phyloP scores from a whole-genome alignment of 2,888 invertebrate genomes.

The Imbricaverruca yamaguchii region DNA sequence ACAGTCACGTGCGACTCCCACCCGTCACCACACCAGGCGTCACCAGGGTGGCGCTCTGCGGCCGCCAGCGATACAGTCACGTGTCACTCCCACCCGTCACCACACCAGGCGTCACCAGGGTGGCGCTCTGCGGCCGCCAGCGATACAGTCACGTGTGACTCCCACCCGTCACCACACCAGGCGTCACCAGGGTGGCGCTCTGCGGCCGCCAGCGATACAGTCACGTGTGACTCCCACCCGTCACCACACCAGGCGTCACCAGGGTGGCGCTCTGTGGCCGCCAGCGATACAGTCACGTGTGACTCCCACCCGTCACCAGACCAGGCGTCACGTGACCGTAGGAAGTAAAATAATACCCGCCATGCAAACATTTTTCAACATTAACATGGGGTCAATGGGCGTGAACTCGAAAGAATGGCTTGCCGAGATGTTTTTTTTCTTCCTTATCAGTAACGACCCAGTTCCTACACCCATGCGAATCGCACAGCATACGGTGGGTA shows the following conservation, averaged over 20 bases:
- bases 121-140: conserved; percentile 52
- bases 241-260: conserved; percentile 54
- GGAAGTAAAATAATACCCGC: too few species aligned
- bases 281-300: neutral
- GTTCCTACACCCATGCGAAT: too few species aligned
- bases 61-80: conserved; percentile 21
- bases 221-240: neutral
- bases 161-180: neutral
- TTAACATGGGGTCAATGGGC: too few species aligned
- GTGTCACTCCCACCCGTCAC: neutral
- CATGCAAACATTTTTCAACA: too few species aligned
- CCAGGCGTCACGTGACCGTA: too few species aligned
- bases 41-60: conserved; percentile 69
- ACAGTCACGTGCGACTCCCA: neutral
- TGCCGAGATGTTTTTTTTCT: too few species aligned
- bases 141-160: neutral
- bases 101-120: conserved; percentile 62
- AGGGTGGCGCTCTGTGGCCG: conserved; percentile 59
- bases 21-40: conserved; percentile 45
- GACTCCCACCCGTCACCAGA: neutral
- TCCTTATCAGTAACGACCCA: too few species aligned
- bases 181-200: conserved; percentile 76
- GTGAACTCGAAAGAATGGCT: too few species aligned
- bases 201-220: conserved; percentile 39
- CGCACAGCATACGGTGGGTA: too few species aligned